Percentiles rank a stretch among this genome's conserved stretches.
phyloP scores from a whole-genome alignment of 2,888 invertebrate genomes.

The Muschampia plurimacula region DNA sequence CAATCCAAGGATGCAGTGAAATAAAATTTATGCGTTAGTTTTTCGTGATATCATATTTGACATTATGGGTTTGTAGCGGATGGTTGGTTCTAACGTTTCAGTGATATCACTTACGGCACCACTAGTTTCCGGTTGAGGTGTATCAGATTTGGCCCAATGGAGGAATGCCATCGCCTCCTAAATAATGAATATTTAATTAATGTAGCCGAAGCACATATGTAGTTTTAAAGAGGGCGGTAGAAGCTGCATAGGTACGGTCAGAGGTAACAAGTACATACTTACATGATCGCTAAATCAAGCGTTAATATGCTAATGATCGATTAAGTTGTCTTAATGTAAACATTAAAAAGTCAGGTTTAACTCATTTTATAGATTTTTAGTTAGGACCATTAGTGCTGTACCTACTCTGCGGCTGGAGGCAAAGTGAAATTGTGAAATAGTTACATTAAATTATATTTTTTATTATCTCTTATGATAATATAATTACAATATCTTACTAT shows the following conservation, averaged over 20 bases:
- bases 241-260: constrained; percentile 47
- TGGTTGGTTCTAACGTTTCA: constrained; percentile 61
- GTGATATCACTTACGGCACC: constrained; percentile 81
- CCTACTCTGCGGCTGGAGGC: not conserved
- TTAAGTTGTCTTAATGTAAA: not conserved
- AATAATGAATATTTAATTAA: constrained; percentile 68
- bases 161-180: constrained; percentile 83
- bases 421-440: not conserved
- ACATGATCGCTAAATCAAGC: constrained; percentile 27
- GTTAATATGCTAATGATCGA: constrained; percentile 16
- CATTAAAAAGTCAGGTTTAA: not conserved
- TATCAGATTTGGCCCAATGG: constrained; percentile 75
- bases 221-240: constrained; percentile 44
- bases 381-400: not conserved
- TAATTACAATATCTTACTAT: too few relatives aligned
- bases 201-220: constrained; percentile 65
- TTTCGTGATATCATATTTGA: constrained; percentile 70
- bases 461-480: too few relatives aligned
- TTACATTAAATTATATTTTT: too few relatives aligned
- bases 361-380: not conserved
- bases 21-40: constrained; percentile 80
- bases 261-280: constrained; percentile 13
- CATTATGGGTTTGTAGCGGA: constrained; percentile 62
- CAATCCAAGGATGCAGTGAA: constrained; percentile 82
- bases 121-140: constrained; percentile 76